A percentile compares a stretch with the other conserved stretches of the same genome.
Conservation (phyloP, 2,888 invertebrate species). For the Drosophila paranaensis region DNA sequence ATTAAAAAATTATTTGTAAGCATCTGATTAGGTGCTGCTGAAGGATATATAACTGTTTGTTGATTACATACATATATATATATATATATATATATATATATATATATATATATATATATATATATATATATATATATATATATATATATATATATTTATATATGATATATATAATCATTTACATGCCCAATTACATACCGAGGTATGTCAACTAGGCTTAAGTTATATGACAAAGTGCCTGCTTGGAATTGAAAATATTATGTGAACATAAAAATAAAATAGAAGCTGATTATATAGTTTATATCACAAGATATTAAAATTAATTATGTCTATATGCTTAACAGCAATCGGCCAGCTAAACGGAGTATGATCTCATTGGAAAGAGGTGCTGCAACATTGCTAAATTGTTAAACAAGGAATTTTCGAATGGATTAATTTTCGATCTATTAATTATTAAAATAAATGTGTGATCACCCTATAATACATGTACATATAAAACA, state of each 20-base stretch:
- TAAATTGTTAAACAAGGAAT: constrained; percentile 53
- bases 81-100: background rate
- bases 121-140: background rate
- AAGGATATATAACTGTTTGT: constrained; percentile 30
- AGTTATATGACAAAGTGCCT: constrained; percentile 62
- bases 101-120: background rate
- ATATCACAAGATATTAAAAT: constrained; percentile 21
- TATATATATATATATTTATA: background rate
- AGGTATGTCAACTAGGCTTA: constrained; percentile 40
- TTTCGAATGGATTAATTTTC: constrained; percentile 65
- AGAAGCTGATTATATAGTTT: constrained; percentile 42
- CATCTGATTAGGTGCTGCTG: constrained; percentile 33
- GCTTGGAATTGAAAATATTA: constrained; percentile 44
- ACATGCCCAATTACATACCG: constrained; percentile 30
- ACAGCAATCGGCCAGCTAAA: constrained; percentile 18
- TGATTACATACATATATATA: background rate
- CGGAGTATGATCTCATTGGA: constrained; percentile 62
- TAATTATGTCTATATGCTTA: background rate
- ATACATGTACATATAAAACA: constrained; percentile 54
- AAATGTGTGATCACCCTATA: constrained; percentile 72
- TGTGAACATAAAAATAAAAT: constrained; percentile 33
- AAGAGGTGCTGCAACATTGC: constrained; percentile 44
- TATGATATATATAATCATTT: constrained; percentile 1
- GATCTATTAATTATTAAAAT: constrained; percentile 75
- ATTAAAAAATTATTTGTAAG: constrained; percentile 30